phyloP scores from a whole-genome alignment of 2,888 invertebrate genomes.

The Acrocyrtus sp. region DNA sequence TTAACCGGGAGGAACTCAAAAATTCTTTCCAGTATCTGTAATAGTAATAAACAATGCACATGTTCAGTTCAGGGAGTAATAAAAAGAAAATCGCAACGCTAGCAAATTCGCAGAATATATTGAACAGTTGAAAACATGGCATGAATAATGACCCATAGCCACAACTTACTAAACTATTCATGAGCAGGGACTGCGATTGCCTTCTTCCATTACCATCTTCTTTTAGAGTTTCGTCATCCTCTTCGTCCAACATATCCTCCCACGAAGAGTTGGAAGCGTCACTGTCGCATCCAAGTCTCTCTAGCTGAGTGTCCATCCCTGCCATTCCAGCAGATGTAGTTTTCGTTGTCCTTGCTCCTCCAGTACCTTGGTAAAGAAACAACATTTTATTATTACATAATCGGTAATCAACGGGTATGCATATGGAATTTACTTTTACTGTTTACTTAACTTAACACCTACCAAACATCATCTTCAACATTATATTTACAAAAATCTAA shows the following conservation, averaged over 20 bases:
- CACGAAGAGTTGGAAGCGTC: conserved; percentile 28
- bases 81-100: neutral
- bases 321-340: no score
- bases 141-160: neutral
- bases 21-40: conserved; percentile 54
- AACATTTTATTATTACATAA: no score
- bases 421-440: no score
- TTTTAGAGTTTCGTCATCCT: neutral
- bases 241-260: conserved; percentile 35
- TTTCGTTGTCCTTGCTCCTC: no score
- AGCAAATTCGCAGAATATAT: neutral
- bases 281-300: no score
- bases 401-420: no score
- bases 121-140: neutral
- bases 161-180: conserved; percentile 45
- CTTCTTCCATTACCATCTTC: conserved; percentile 3
- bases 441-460: no score
- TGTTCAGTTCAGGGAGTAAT: no score
- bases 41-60: neutral
- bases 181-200: conserved; percentile 24
- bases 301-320: no score
- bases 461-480: no score
- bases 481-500: no score
- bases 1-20: conserved; percentile 28
- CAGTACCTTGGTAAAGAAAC: no score